A percentile compares a stretch with the other conserved stretches of the same genome.
phyloP scores from a whole-genome alignment of 2,888 invertebrate genomes.

The Clistopyga incitator region DNA sequence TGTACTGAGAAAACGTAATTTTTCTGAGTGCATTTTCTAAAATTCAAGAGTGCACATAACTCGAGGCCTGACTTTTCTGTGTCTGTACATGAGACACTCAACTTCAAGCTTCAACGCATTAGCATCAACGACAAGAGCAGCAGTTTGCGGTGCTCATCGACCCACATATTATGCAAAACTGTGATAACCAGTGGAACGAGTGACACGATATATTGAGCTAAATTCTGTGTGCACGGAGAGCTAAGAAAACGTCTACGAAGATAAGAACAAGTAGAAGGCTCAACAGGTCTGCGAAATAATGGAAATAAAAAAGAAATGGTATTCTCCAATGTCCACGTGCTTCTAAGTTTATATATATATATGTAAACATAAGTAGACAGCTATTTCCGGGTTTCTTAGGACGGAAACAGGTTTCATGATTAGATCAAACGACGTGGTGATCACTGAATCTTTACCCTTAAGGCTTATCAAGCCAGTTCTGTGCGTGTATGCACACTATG shows the following conservation, averaged over 20 bases:
- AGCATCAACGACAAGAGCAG: conserved; percentile 16
- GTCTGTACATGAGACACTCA: not conserved
- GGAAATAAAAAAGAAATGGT: conserved; percentile 10
- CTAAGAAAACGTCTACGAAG: conserved; percentile 2
- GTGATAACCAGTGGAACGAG: conserved; percentile 23
- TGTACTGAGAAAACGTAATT: too few relatives aligned
- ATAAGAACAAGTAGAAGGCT: conserved; percentile 15
- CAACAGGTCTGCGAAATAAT: conserved; percentile 32
- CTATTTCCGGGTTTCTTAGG: not conserved
- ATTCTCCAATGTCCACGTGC: not conserved
- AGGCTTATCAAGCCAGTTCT: not conserved
- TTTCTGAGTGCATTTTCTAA: not conserved
- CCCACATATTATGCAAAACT: conserved; percentile 50
- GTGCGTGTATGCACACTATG: not conserved
- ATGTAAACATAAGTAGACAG: not conserved
- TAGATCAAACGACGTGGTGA: conserved; percentile 2
- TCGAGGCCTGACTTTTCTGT: not conserved
- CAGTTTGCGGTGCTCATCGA: conserved; percentile 1
- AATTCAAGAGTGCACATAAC: not conserved
- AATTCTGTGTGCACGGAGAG: not conserved
- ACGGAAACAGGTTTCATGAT: not conserved
- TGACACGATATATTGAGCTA: conserved; percentile 10
- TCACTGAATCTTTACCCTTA: conserved; percentile 12
- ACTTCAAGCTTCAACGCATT: not conserved
- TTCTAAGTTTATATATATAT: not conserved